Evolutionary conservation across 2,797 vertebrate species (phyloP).

Genomic region (Fistularia commersonii): DNA sequence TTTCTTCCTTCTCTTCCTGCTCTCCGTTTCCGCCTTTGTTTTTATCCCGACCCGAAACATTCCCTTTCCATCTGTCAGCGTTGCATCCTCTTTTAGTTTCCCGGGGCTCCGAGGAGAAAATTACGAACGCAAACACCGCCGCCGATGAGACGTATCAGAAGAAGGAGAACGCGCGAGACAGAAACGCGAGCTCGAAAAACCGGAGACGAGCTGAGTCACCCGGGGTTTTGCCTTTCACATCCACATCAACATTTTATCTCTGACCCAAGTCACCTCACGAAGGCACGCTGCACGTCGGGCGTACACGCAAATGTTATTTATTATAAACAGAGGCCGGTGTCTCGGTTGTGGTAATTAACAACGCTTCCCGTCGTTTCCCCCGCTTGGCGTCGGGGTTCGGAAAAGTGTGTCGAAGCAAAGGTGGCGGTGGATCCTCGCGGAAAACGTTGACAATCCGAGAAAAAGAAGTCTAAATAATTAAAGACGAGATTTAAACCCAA

Average conservation of each 20-base stretch:
- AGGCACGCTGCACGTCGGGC: slow-evolving; percentile 12
- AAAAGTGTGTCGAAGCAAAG: slow-evolving; percentile 64
- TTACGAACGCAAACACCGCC: slow-evolving; percentile 17
- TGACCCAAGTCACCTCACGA: slow-evolving; percentile 28
- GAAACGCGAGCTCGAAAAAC: slow-evolving; percentile 11
- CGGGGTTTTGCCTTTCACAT: slow-evolving; percentile 10
- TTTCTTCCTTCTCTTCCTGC: slow-evolving; percentile 39
- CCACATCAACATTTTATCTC: slow-evolving; percentile 15
- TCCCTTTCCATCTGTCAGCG: slow-evolving; percentile 54
- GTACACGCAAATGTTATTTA: slow-evolving; percentile 39
- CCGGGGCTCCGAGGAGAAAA: slow-evolving; percentile 23
- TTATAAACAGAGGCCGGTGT: slow-evolving; percentile 48
- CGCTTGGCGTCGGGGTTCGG: slow-evolving; percentile 56
- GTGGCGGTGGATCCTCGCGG: slow-evolving; percentile 41
- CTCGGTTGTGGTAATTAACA: slow-evolving; percentile 58
- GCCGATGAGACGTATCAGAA: slow-evolving; percentile 20
- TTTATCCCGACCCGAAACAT: slow-evolving; percentile 55
- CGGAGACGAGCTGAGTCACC: not conserved
- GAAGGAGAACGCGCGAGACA: slow-evolving; percentile 2
- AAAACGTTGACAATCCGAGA: slow-evolving; percentile 58
- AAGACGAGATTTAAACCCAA: slow-evolving; percentile 46
- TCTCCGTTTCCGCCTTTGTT: slow-evolving; percentile 52
- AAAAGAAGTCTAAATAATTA: slow-evolving; percentile 55
- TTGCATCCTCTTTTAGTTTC: slow-evolving; percentile 46
- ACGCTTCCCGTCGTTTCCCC: slow-evolving; percentile 43